Percentiles rank a stretch among this genome's conserved stretches.
Evolutionary conservation across 2,113 vertebrate species (phyloP).

Genomic region (Callipepla squamata): DNA sequence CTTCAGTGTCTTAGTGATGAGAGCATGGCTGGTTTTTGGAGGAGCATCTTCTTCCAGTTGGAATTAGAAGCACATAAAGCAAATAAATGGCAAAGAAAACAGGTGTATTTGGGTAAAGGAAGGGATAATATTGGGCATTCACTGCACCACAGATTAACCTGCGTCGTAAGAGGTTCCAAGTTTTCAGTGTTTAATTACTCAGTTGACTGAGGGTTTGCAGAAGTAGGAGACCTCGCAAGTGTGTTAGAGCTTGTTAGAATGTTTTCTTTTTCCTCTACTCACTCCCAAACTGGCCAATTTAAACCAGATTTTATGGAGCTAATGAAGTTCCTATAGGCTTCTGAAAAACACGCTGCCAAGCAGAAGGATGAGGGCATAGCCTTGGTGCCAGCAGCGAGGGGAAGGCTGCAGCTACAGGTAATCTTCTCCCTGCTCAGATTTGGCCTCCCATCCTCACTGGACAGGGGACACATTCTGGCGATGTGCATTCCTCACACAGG

Average conservation of each 20-base stretch:
- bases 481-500: not conserved
- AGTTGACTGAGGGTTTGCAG: conserved; percentile 66
- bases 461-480: not conserved
- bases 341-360: not conserved
- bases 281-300: not conserved
- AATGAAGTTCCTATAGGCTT: conserved; percentile 13
- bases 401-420: conserved; percentile 1
- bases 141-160: conserved; percentile 42
- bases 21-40: conserved; percentile 15
- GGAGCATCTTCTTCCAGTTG: conserved; percentile 20
- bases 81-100: conserved; percentile 44
- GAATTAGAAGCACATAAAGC: conserved; percentile 21
- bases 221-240: conserved; percentile 56
- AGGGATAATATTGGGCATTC: conserved; percentile 22
- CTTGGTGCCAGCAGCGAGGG: not conserved
- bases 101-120: conserved; percentile 40
- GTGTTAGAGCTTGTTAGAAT: not conserved
- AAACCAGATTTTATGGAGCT: conserved; percentile 8
- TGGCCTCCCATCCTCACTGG: not conserved
- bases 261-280: not conserved
- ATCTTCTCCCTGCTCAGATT: not conserved
- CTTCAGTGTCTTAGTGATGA: not conserved
- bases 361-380: not conserved
- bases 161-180: conserved; percentile 63
- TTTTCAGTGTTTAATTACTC: conserved; percentile 54